Conservation (phyloP, 2,888 invertebrate genomes). For the Drosophila robusta region DNA sequence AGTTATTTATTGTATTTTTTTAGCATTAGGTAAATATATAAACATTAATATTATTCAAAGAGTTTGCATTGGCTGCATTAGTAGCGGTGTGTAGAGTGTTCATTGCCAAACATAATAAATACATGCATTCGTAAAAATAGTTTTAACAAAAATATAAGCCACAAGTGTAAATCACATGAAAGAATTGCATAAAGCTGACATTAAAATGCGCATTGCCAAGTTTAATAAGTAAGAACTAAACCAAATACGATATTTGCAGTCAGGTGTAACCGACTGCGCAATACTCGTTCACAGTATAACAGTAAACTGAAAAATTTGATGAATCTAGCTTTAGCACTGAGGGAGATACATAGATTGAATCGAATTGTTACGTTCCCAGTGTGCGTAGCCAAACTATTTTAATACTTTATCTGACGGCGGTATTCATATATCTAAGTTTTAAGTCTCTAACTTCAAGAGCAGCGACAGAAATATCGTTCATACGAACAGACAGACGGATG, state of each 20-base stretch:
- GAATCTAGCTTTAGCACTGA: no score
- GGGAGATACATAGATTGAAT: no score
- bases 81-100: slow-evolving; percentile 39
- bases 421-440: no score
- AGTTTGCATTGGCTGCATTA: slow-evolving; percentile 30
- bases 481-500: no score
- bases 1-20: slow-evolving; percentile 6
- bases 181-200: slow-evolving; percentile 37
- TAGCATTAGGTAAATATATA: slow-evolving; percentile 43
- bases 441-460: no score
- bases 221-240: slow-evolving; percentile 34
- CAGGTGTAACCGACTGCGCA: no score
- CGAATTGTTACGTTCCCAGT: no score
- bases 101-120: slow-evolving; percentile 49
- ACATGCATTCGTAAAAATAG: slow-evolving; percentile 42
- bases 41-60: slow-evolving; percentile 48
- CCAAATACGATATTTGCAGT: not conserved
- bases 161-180: slow-evolving; percentile 74
- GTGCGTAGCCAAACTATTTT: no score
- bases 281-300: no score
- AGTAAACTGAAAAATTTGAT: no score
- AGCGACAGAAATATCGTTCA: no score
- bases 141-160: slow-evolving; percentile 65
- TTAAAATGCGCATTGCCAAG: slow-evolving; percentile 12
- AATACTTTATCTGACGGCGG: no score